phyloP scores from a whole-genome alignment of 1,140 invertebrate species.

The Galendromus occidentalis region DNA sequence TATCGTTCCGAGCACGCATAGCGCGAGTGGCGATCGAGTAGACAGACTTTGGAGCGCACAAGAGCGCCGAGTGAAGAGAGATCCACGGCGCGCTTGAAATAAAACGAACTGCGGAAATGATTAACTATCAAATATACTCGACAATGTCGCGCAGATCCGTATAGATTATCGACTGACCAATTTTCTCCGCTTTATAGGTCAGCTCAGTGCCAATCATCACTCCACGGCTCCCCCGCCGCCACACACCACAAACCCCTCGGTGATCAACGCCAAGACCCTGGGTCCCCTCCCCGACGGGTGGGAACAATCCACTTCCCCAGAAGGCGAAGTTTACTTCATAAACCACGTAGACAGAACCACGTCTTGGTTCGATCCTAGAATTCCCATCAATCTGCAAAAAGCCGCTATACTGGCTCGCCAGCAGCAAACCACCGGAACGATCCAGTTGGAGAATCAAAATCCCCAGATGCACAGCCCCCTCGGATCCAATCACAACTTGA shows the following conservation, averaged over 20 bases:
- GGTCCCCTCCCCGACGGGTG: constrained; percentile 79
- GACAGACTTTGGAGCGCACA: too few species aligned
- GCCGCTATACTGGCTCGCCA: neutral
- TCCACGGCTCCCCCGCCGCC: constrained; percentile 16
- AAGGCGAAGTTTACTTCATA: constrained; percentile 91
- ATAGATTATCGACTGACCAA: too few species aligned
- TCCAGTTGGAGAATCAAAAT: neutral
- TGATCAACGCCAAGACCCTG: constrained; percentile 29
- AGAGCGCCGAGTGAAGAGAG: too few species aligned
- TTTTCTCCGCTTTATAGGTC: neutral
- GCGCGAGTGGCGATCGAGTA: too few species aligned
- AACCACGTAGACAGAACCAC: constrained; percentile 83
- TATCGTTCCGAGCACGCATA: too few species aligned
- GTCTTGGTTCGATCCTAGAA: constrained; percentile 66
- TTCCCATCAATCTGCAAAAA: constrained; percentile 14
- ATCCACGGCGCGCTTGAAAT: too few species aligned
- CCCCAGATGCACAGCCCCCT: constrained; percentile 9
- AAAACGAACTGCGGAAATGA: too few species aligned
- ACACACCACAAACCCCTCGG: constrained; percentile 15
- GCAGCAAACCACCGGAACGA: neutral
- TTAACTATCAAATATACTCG: too few species aligned
- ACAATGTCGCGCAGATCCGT: too few species aligned
- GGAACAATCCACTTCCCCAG: constrained; percentile 77
- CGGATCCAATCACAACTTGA: constrained; percentile 12
- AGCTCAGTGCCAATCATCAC: constrained; percentile 4